phyloP scores from a whole-genome alignment of 2,797 vertebrate genomes.

The Catharus ustulatus region DNA sequence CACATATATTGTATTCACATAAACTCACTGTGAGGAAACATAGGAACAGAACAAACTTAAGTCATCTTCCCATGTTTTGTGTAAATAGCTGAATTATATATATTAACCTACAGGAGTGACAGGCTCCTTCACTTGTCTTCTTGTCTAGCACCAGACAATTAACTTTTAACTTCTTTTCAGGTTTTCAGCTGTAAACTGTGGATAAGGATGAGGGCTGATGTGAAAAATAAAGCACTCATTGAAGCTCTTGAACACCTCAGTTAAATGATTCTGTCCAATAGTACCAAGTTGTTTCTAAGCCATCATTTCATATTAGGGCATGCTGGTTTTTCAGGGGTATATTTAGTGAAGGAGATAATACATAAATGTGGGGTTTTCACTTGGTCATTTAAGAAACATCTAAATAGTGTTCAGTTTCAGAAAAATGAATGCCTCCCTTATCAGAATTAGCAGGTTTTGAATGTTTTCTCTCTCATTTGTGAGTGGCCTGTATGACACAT shows the following conservation, averaged over 20 bases:
- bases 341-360: neutral
- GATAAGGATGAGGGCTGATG: neutral
- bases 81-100: neutral
- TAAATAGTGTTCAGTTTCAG: neutral
- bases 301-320: neutral
- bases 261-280: neutral
- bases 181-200: neutral
- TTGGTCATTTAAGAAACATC: neutral
- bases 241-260: neutral
- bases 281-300: neutral
- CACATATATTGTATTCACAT: neutral
- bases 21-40: neutral
- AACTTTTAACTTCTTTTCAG: neutral
- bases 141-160: neutral
- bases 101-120: neutral
- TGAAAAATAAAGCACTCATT: neutral
- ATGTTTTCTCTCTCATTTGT: neutral
- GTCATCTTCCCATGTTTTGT: neutral
- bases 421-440: neutral
- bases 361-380: neutral
- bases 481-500: neutral
- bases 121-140: neutral
- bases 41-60: neutral
- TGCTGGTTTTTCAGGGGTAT: neutral
- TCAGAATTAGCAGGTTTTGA: neutral